phyloP scores from a whole-genome alignment of 2,888 invertebrate species.

The Drosophila tanythrix region DNA sequence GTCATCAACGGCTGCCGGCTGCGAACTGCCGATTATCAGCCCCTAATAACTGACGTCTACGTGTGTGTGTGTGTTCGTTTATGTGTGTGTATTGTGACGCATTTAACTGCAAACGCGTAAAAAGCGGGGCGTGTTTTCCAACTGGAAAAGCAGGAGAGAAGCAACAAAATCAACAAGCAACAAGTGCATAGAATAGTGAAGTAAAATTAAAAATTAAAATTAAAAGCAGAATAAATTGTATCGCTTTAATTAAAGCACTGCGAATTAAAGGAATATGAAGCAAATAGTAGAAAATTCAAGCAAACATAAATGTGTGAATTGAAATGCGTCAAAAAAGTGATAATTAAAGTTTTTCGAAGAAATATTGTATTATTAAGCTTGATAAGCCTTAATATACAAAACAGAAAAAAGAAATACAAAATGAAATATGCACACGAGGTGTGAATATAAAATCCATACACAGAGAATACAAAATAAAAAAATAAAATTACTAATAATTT shows the following conservation, averaged over 20 bases:
- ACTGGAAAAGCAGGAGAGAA: conserved; percentile 29
- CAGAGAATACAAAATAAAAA: conserved; percentile 18
- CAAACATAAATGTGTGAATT: conserved; percentile 52
- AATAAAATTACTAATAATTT: background rate
- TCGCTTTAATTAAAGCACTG: conserved; percentile 10
- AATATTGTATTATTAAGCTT: conserved; percentile 14
- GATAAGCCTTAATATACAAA: conserved; percentile 11
- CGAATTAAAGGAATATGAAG: conserved; percentile 49
- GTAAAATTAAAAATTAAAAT: conserved; percentile 7
- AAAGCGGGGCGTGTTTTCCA: conserved; percentile 69
- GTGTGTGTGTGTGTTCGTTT: conserved; percentile 12
- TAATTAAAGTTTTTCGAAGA: conserved; percentile 38
- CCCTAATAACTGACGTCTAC: conserved; percentile 51
- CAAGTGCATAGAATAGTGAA: conserved; percentile 19
- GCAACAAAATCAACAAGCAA: conserved; percentile 37
- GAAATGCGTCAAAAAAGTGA: conserved; percentile 38
- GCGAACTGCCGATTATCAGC: conserved; percentile 44
- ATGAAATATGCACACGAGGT: background rate
- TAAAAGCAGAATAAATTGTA: conserved; percentile 11
- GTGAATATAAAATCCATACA: conserved; percentile 25
- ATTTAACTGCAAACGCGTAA: conserved; percentile 50
- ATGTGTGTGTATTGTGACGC: conserved; percentile 57
- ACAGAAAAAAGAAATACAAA: background rate
- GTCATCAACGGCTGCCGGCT: conserved; percentile 51
- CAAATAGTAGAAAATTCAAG: conserved; percentile 34